Conservation (phyloP, 2,113 vertebrate species). For the Corythornis cristatus region DNA sequence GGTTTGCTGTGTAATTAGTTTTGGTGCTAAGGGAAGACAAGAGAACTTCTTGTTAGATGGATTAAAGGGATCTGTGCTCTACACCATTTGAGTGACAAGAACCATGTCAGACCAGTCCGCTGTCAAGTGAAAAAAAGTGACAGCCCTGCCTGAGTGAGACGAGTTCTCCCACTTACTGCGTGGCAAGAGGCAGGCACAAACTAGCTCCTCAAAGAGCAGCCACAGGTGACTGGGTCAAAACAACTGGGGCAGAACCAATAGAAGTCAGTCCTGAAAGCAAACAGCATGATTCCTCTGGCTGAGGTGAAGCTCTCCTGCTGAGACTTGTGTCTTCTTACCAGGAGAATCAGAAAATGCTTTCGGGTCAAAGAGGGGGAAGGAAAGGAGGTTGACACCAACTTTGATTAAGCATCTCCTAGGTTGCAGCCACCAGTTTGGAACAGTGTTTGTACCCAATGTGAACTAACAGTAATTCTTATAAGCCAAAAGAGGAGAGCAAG, state of each 20-base stretch:
- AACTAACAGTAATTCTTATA: not conserved
- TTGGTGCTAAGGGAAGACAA: conserved; percentile 50
- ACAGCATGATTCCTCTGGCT: conserved; percentile 24
- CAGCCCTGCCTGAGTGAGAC: not conserved
- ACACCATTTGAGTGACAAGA: conserved; percentile 50
- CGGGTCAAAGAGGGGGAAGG: not conserved
- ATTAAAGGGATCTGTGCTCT: conserved; percentile 57
- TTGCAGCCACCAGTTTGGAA: not conserved
- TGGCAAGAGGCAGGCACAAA: conserved; percentile 68
- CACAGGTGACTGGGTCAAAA: conserved; percentile 73
- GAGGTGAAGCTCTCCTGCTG: conserved; percentile 68
- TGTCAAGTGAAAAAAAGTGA: conserved; percentile 11
- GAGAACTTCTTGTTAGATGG: conserved; percentile 48
- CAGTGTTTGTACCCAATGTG: not conserved
- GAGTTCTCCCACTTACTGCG: not conserved
- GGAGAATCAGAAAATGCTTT: not conserved
- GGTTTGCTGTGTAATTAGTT: conserved; percentile 53
- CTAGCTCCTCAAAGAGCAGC: conserved; percentile 76
- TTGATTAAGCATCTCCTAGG: not conserved
- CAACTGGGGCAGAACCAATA: conserved; percentile 52
- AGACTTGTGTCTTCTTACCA: conserved; percentile 68
- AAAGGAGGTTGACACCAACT: not conserved
- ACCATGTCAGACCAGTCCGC: conserved; percentile 55
- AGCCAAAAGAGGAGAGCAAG: not conserved
- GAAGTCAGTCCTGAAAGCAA: conserved; percentile 67